Evolutionary conservation across 2,113 vertebrate genomes (phyloP).

Genomic region (Mesocricetus auratus): DNA sequence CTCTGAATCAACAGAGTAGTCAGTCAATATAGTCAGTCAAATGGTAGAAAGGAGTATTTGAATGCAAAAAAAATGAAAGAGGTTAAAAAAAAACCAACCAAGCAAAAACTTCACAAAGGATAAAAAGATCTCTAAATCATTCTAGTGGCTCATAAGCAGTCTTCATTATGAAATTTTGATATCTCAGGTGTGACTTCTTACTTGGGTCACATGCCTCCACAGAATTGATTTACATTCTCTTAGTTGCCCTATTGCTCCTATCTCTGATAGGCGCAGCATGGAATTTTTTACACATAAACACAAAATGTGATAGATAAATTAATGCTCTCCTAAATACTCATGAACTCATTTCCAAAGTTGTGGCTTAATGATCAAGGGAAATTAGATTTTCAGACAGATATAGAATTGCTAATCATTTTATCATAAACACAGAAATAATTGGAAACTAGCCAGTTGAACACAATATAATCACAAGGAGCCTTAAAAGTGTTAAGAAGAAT

Average conservation of each 20-base stretch:
- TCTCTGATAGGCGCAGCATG: neutral
- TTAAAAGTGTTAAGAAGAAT: neutral
- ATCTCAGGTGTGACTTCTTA: neutral
- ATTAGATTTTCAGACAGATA: neutral
- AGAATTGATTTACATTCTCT: neutral
- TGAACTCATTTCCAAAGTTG: neutral
- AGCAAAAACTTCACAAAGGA: constrained; percentile 23
- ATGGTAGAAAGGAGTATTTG: neutral
- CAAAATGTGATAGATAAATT: neutral
- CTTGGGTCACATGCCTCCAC: neutral
- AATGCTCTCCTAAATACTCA: neutral
- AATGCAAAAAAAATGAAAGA: constrained; percentile 17
- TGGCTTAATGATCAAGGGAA: neutral
- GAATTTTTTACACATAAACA: neutral
- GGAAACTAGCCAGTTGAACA: neutral
- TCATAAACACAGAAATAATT: neutral
- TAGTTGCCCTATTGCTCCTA: neutral
- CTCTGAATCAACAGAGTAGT: constrained; percentile 4
- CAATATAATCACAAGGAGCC: neutral
- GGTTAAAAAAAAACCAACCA: constrained; percentile 27
- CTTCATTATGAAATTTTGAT: neutral
- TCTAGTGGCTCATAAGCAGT: neutral
- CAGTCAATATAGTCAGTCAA: constrained; percentile 22
- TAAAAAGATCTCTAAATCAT: neutral
- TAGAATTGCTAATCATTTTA: neutral